These are phyloP conservation scores for Drosophila baimaii DNA, from an alignment of 1,140 invertebrate genomes.

Conservation along the genomic window DNA sequence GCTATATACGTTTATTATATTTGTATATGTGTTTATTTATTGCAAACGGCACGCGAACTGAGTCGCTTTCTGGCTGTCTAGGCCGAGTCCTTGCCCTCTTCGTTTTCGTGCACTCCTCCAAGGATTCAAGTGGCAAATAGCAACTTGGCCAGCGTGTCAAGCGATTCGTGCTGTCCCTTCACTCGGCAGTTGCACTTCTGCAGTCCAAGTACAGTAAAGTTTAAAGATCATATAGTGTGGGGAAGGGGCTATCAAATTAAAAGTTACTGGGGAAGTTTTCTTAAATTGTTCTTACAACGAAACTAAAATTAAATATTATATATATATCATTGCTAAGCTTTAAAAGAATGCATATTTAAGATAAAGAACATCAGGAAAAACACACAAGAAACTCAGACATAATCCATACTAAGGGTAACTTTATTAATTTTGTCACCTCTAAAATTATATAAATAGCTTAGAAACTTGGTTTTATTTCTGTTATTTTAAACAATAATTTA, in stretches of 20 bases:
- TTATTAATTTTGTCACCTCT: too few species aligned
- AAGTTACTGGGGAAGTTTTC: neutral
- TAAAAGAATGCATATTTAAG: too few species aligned
- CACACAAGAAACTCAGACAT: too few species aligned
- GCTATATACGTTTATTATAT: conserved; percentile 28
- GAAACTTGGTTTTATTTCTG: too few species aligned
- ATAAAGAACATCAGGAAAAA: too few species aligned
- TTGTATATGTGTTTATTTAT: conserved; percentile 26
- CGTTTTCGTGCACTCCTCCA: conserved; percentile 36
- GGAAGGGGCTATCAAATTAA: neutral
- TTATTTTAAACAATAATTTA: too few species aligned
- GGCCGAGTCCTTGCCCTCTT: conserved; percentile 52
- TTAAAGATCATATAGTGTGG: neutral
- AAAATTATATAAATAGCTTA: too few species aligned
- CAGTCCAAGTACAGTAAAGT: conserved; percentile 47
- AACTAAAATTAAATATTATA: neutral
- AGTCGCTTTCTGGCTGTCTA: conserved; percentile 42
- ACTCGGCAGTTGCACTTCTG: conserved; percentile 19
- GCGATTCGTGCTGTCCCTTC: conserved; percentile 19
- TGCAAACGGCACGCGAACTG: conserved; percentile 40
- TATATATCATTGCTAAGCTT: too few species aligned
- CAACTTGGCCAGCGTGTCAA: conserved; percentile 53
- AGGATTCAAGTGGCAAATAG: conserved; percentile 44
- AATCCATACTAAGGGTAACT: too few species aligned
- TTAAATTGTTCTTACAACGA: too few species aligned